Evolutionary conservation across 2,888 invertebrate species (phyloP), one percentile per base, ranked within the genome.

Genomic region (Acleris literana): DNA sequence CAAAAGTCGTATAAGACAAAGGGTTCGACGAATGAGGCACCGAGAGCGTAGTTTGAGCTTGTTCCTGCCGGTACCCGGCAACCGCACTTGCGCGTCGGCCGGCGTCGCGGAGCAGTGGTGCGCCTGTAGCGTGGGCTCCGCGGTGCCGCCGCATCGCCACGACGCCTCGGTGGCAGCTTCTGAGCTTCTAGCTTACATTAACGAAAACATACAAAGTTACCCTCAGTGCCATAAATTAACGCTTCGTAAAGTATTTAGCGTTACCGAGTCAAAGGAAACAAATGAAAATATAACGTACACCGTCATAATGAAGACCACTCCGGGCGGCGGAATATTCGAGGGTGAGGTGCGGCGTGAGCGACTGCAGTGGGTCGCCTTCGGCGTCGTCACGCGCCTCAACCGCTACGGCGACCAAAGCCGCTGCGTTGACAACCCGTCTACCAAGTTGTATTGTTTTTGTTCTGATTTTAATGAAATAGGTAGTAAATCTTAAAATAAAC

Each of bases 371-470:
- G 68, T 63, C 1, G 77, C 96, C 3, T 90, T 95, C 1, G 97
- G 97, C 16, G 95, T 95, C 16, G 93, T 97, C 11, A 96, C 96
- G 76, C 93, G 96, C 59, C 90, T 96, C 22, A 96, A 96, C 82
- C 87, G 95, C 52, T 96, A 97, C 77, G 95, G 95, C 18, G 93
- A 94, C 66, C 96, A 96, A 83, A 96, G 95, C 80, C 89, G 90
- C 70, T 97, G 97, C 79, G 92, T 96, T 66, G 93, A 94, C 62
- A 94, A 96, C 76, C 94, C 93, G 75, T 89, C 93, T 70, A 86
- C 96, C 68, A 95, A 96, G 81, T 90, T 96, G 74, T 96, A 96
- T 80, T 97, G 96, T 83, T 96, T 93, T 83, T 96, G 96, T 39
- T 39, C 39, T 13, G 13, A 39, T 39, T 39, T 13, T 13, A 39